phyloP scores from a whole-genome alignment of 2,888 invertebrate genomes.

The Choreutis nemorana region DNA sequence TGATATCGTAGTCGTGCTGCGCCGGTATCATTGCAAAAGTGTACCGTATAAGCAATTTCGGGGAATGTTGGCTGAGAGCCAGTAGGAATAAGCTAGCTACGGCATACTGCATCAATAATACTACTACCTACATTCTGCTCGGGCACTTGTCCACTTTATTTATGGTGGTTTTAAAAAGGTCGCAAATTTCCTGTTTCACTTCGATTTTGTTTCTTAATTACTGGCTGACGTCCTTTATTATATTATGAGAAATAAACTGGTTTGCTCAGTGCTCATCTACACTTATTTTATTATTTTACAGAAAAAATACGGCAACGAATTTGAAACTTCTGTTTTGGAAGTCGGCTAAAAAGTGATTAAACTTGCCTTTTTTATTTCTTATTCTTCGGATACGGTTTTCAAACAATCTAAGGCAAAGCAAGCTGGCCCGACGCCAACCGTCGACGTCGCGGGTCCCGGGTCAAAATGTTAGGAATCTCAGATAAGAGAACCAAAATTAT shows the following conservation, averaged over 20 bases:
- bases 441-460: conserved; percentile 31
- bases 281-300: too few relatives aligned
- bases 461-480: conserved; percentile 33
- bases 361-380: too few relatives aligned
- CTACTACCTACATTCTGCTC: too few relatives aligned
- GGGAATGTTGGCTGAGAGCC: conserved; percentile 49
- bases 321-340: too few relatives aligned
- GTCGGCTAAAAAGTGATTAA: too few relatives aligned
- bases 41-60: conserved; percentile 56
- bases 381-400: conserved; percentile 24
- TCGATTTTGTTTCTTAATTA: too few relatives aligned
- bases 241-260: too few relatives aligned
- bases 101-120: conserved; percentile 45
- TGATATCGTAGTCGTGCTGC: conserved; percentile 11
- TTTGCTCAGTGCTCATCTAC: too few relatives aligned
- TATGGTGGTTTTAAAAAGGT: too few relatives aligned
- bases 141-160: conserved; percentile 32
- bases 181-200: too few relatives aligned
- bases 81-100: conserved; percentile 56
- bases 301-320: too few relatives aligned
- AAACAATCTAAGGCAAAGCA: conserved; percentile 46
- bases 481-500: conserved; percentile 37
- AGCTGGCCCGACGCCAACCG: conserved; percentile 45
- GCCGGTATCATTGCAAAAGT: conserved; percentile 48
- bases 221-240: too few relatives aligned